These are phyloP conservation scores for Diorhabda elongata DNA, from an alignment of 1,140 invertebrate species.

Conservation along the genomic window DNA sequence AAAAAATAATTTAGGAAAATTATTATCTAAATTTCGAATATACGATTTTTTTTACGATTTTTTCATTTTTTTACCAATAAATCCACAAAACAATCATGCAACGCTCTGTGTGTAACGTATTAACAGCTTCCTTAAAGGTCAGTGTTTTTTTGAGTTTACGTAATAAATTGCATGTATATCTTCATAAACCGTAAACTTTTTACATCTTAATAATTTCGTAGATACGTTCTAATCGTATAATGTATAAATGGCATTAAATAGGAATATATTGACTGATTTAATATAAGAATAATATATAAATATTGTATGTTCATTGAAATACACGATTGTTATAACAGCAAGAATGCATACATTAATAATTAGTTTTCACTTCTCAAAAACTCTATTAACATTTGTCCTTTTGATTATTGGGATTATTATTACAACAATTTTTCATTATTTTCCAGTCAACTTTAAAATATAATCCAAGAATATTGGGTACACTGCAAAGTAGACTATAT, in stretches of 20 bases:
- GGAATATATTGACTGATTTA: not conserved
- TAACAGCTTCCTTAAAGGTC: slow-evolving; percentile 32
- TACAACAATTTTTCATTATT: slow-evolving; percentile 10
- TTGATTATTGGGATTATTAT: not conserved
- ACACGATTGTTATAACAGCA: slow-evolving; percentile 3
- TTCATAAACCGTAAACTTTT: no score
- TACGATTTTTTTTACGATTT: not conserved
- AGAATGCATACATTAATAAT: not conserved
- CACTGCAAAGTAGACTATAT: slow-evolving; percentile 52
- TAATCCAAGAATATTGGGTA: slow-evolving; percentile 29
- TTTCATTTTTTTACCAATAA: not conserved
- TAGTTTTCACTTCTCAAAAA: not conserved
- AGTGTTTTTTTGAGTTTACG: slow-evolving; percentile 36
- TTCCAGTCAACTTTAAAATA: slow-evolving; percentile 35
- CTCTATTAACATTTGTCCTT: not conserved
- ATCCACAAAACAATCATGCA: slow-evolving; percentile 26
- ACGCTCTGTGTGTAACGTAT: slow-evolving; percentile 28
- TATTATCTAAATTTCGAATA: not conserved
- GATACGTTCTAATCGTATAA: no score
- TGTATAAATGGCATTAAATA: no score
- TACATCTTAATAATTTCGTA: no score
- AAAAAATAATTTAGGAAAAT: not conserved
- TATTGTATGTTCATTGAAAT: not conserved
- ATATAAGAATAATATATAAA: slow-evolving; percentile 5
- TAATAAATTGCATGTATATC: slow-evolving; percentile 30